Evolutionary conservation across 2,888 invertebrate genomes (phyloP).

Genomic region (Syrphus vitripennis): DNA sequence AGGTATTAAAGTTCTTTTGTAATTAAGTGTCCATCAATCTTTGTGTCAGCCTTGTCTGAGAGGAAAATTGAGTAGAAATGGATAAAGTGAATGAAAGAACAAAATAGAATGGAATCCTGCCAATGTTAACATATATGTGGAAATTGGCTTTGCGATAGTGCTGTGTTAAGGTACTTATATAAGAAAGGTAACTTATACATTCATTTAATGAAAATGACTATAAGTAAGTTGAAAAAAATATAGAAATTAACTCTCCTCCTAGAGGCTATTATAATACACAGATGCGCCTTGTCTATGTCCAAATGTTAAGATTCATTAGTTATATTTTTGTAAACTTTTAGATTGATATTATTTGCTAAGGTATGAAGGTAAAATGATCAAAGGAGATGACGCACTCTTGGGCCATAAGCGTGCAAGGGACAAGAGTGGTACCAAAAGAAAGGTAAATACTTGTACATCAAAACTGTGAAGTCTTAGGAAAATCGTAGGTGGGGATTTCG

Average conservation of each 20-base stretch:
- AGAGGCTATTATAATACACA: background rate
- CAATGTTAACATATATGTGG: background rate
- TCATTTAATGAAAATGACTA: background rate
- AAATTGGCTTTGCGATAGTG: background rate
- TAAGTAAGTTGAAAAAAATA: background rate
- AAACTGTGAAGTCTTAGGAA: too few species aligned
- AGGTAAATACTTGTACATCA: too few species aligned
- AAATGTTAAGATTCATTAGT: too few species aligned
- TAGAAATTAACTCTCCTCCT: background rate
- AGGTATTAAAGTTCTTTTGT: constrained; percentile 39
- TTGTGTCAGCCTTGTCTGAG: constrained; percentile 37
- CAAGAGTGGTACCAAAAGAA: too few species aligned
- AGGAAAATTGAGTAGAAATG: constrained; percentile 19
- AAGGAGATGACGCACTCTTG: too few species aligned
- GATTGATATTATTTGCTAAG: too few species aligned
- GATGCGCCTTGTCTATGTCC: background rate
- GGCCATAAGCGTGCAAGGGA: too few species aligned
- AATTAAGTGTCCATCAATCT: constrained; percentile 67
- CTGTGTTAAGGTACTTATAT: background rate
- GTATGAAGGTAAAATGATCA: too few species aligned
- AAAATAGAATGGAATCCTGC: background rate
- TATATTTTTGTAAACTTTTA: too few species aligned
- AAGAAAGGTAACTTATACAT: background rate
- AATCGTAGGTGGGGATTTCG: too few species aligned
- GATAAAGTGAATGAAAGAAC: background rate